phyloP scores from a whole-genome alignment of 2,888 invertebrate genomes.

The Drosophila cognata region DNA sequence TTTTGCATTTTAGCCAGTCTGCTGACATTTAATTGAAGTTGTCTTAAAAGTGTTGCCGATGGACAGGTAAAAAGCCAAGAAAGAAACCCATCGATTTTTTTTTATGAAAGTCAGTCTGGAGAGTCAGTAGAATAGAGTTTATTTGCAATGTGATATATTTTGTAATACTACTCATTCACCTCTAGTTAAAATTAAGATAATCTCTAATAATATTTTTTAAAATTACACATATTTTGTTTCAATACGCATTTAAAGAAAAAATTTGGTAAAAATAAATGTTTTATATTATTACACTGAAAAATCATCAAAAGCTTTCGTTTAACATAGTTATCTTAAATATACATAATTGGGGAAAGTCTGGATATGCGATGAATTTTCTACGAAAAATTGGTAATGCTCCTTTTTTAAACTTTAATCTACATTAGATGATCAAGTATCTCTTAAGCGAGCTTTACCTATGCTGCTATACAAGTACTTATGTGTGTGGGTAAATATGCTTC shows the following conservation, averaged over 20 bases:
- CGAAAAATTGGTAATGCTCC: not conserved
- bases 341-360: not conserved
- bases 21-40: slow-evolving; percentile 69
- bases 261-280: not conserved
- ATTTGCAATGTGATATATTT: not conserved
- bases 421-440: slow-evolving; percentile 15
- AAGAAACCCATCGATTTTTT: slow-evolving; percentile 23
- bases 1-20: slow-evolving; percentile 51
- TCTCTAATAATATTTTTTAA: not conserved
- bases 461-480: slow-evolving; percentile 28
- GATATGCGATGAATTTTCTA: not conserved
- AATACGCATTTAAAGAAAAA: not conserved
- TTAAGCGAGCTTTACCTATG: slow-evolving; percentile 4
- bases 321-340: not conserved
- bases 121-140: not conserved
- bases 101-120: not conserved
- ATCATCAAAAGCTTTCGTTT: too few relatives aligned
- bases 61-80: slow-evolving; percentile 6
- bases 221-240: not conserved
- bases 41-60: slow-evolving; percentile 49
- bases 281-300: too few relatives aligned
- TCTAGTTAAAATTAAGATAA: not conserved
- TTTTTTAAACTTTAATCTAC: slow-evolving; percentile 16
- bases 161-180: not conserved
- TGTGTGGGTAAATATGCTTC: slow-evolving; percentile 14